Evolutionary conservation across 2,888 invertebrate genomes (phyloP), one percentile per base, ranked within the genome.

Genomic region (Leptinotarsa tumamoca): DNA sequence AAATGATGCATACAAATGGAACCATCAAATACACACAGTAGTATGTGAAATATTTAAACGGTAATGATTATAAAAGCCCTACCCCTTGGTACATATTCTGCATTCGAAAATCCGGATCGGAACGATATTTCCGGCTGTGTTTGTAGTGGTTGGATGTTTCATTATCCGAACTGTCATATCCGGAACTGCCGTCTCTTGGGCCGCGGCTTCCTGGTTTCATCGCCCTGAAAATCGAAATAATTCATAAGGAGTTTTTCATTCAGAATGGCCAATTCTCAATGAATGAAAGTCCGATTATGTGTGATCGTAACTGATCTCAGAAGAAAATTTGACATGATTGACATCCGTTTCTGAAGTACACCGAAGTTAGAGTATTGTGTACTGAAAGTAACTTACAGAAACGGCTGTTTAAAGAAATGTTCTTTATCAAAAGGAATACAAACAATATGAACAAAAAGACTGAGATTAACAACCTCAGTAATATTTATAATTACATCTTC

Each of bases 101-200:
- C 91, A 92, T 91, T 81, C 95, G 90, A 87, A 96, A 96, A 87
- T 96, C 96, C 1, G 96, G 96, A 87, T 96, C 96, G 81, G 96
- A 96, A 80, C 96, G 91, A 78, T 95, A 95, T 84, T 95, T 95
- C 84, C 94, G 90, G 87, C 92, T 91, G 82, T 92, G 89, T 85
- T 92, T 92, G 86, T 92, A 92, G 82, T 91, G 91, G 79, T 91
- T 90, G 7, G 92, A 91, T 3, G 93, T 93, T 86, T 94, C 94
- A 88, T 94, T 94, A 88, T 97, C 96, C 78, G 96, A 96, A 84
- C 96, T 96, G 86, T 97, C 96, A 88, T 97, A 96, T 15, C 97
- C 96, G 79, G 96, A 96, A n/a, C 96, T 96, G 0, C 95, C 96
- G 85, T 96, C 96, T 68, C 95, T 91, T 76, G 92, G 91, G 4